Conservation (phyloP, 2,888 invertebrate genomes). For the Caenorhabditis auriculariae region DNA sequence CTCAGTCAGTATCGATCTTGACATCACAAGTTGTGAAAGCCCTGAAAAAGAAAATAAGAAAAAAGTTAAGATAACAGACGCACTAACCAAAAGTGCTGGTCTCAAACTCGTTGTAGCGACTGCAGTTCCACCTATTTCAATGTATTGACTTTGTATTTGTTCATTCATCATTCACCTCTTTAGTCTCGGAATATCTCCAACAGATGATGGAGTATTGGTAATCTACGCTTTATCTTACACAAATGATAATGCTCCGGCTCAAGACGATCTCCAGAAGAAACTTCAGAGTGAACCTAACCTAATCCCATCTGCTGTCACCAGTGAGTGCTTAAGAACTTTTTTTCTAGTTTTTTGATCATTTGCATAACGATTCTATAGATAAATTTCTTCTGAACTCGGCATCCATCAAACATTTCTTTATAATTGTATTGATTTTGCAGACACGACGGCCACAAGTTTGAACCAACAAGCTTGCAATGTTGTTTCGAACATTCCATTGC, state of each 20-base stretch:
- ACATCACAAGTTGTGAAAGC: not conserved
- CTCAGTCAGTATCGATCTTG: not conserved
- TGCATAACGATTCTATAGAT: too few relatives aligned
- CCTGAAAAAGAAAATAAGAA: not conserved
- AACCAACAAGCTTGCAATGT: too few relatives aligned
- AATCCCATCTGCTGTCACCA: too few relatives aligned
- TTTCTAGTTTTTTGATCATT: too few relatives aligned
- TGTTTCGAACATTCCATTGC: too few relatives aligned
- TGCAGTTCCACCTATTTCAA: constrained; percentile 12
- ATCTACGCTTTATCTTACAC: constrained; percentile 19
- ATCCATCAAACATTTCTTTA: too few relatives aligned
- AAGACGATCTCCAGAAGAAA: constrained; percentile 8
- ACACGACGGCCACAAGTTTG: too few relatives aligned
- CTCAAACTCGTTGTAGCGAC: not conserved
- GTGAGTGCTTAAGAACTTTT: too few relatives aligned
- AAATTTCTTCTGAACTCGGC: too few relatives aligned
- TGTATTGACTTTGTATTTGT: constrained; percentile 2
- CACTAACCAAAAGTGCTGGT: not conserved
- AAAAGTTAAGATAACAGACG: constrained; percentile 8
- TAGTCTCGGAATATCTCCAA: constrained; percentile 17
- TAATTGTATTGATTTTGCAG: too few relatives aligned
- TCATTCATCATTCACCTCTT: not conserved
- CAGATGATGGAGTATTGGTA: constrained; percentile 10
- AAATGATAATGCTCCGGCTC: constrained; percentile 1
- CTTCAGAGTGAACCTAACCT: too few relatives aligned